Base-by-base conservation (phyloP, 2,888 invertebrate species). In the Ophion obscuratus region DNA sequence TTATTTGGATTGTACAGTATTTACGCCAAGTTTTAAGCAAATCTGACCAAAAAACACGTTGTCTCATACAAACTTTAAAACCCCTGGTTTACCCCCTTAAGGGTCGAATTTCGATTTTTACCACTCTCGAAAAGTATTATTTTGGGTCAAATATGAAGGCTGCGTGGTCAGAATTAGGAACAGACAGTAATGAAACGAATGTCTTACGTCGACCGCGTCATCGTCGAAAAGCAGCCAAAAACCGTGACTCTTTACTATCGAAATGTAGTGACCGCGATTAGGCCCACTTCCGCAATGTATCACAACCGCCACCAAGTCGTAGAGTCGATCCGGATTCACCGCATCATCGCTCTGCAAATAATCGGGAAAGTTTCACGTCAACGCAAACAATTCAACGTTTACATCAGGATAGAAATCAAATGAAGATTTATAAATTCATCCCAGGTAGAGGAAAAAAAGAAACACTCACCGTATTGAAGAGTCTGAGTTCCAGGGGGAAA, bases 141-240 rank as follows among this genome's bases (percentile, higher is more conserved):
- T 31, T 2, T 4, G 31, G 31, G 31, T 31, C 31, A 2, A 31
- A 31, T 31, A 4, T 0, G 31, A 0, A 31, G 31, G 31, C 1
- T 31, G 31, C 31, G 31, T 31, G 31, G 31, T 31, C 24, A 24
- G 24, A 24, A 24, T 24, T 24, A 24, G 1, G 24, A 24, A 24
- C 40, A 40, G 36, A 57, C 44, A 40, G 1, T 17, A n/a, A 61
- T 74, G 20, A 27, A 71, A n/a, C 64, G 70, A 81, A 20, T 68
- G 27, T 96, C 97, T 97, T 95, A 99, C 99, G 95, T 99, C 99
- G 88, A 99, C 99, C 97, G 99, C 99, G 94, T 99, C 99, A 95
- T 99, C 99, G 94, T 99, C 99, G 95, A 99, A 99, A 6, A 99
- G 96, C 89, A 99, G 95, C 99, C 99, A 99, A 94, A 99, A 98